Base-by-base conservation (phyloP, 2,888 invertebrate species). In the Platypus cylindrus region DNA sequence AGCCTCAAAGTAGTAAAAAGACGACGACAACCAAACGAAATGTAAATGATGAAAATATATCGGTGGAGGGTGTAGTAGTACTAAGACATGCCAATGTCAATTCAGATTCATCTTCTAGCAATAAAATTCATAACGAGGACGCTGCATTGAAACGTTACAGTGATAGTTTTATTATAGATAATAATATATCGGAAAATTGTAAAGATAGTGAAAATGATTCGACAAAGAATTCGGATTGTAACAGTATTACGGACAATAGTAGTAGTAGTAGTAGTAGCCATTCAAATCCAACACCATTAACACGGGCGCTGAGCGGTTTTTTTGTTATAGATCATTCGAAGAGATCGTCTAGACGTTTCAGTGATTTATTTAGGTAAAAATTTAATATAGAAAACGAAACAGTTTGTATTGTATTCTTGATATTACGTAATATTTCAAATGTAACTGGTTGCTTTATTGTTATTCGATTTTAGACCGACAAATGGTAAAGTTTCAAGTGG, bases 101-200 rank as follows among this genome's bases (percentile, higher is more conserved):
- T n/a, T n/a, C n/a, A n/a, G n/a, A n/a, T n/a, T n/a, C n/a, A n/a
- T n/a, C n/a, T n/a, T n/a, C n/a, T n/a, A n/a, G n/a, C n/a, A n/a
- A n/a, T n/a, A n/a, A n/a, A n/a, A n/a, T n/a, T n/a, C n/a, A n/a
- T n/a, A n/a, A n/a, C n/a, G n/a, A n/a, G 16, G 34, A 29, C 29
- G 24, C 29, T 12, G 31, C 38, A 2, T 23, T 39, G 9, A 43
- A 44, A 23, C 40, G 61, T 27, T 61, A 58, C 46, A 62, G 62
- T 48, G 61, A 63, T 48, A 59, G 59, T 50, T 59, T 56, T 37
- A 58, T 60, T 5, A 53, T 58, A 26, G 55, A 56, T 39, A 50
- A 53, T 32, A 17, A n/a, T 15, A 33, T 38, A 39, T 31, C 32
- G 29, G 42, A 44, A 39, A 31, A 34, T 11, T n/a, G n/a, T n/a